Base-by-base conservation (phyloP, 1,140 invertebrate species). In the Ostrea denselamellosa region DNA sequence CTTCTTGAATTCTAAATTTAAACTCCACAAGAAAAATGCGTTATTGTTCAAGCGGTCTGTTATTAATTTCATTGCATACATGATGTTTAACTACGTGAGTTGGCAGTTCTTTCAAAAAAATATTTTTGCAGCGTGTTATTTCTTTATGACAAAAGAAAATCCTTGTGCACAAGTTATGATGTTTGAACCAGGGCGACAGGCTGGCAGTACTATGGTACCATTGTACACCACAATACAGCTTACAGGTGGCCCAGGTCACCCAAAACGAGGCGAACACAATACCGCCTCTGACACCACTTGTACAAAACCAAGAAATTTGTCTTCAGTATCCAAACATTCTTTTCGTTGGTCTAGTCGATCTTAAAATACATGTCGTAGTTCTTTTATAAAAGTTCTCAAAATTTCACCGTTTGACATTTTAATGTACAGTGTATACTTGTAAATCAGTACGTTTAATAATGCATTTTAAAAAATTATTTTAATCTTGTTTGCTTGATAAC, bases 51-150 rank as follows among this genome's bases (percentile, higher is more conserved):
- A 77, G 28, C 28, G 10, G 17, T 28, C n/a, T 44, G 14, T 71
- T 77, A 77, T 77, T 28, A 3, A 25, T 28, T 77, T 77, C 28
- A 77, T 28, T 77, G 25, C 22, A 10, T 77, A 14, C 10, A 77
- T 77, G 25, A 77, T 77, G 22, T 22, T 25, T 77, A 28, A 62
- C 28, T 22, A 77, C 14, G 28, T 14, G 22, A 25, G 68, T 22
- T 5, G 68, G 68, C 5, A n/a, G 28, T 34, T 77, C 68, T 34
- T 62, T 77, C 22, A 44, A 77, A 77, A 77, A 77, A 77, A 77
- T 77, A 22, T 77, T 25, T 28, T 77, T 77, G 28, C 12, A 28
- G 56, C 19, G 56, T 62, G 56, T 62, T 19, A 62, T 62, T 17
- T 62, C 12, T 62, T 19, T 62, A 62, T 14, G n/a, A 19, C 56